Evolutionary conservation across 2,113 vertebrate species (phyloP).

Genomic region (Rhinoderma darwinii): DNA sequence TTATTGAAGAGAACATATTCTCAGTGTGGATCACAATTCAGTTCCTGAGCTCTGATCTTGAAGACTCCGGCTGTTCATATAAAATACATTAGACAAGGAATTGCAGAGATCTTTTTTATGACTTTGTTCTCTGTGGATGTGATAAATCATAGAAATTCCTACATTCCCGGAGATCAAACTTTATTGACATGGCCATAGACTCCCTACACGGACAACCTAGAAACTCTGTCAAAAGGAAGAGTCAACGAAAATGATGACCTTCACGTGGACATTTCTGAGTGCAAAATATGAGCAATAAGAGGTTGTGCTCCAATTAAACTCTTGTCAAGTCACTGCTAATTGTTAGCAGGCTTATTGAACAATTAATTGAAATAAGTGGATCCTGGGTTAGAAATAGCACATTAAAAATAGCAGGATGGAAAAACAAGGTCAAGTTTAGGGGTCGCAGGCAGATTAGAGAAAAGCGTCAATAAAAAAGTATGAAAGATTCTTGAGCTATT

Average conservation of each 20-base stretch:
- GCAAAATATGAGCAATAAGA: not conserved
- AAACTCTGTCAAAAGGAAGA: not conserved
- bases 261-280: not conserved
- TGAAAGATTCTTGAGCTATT: not conserved
- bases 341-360: not conserved
- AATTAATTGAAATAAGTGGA: conserved; percentile 18
- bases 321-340: not conserved
- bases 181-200: not conserved
- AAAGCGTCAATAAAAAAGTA: not conserved
- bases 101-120: too few relatives aligned
- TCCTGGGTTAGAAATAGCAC: conserved; percentile 16
- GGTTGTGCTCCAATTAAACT: conserved; percentile 6
- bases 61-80: too few relatives aligned
- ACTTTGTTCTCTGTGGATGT: too few relatives aligned
- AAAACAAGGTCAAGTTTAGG: conserved; percentile 10
- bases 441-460: not conserved
- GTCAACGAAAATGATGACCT: not conserved
- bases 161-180: not conserved
- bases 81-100: too few relatives aligned
- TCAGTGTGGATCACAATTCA: too few relatives aligned
- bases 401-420: conserved; percentile 12
- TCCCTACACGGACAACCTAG: not conserved
- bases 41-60: too few relatives aligned
- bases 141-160: not conserved
- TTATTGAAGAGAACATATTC: too few relatives aligned